phyloP scores from a whole-genome alignment of 2,888 invertebrate species.

The Bembecia ichneumoniformis region DNA sequence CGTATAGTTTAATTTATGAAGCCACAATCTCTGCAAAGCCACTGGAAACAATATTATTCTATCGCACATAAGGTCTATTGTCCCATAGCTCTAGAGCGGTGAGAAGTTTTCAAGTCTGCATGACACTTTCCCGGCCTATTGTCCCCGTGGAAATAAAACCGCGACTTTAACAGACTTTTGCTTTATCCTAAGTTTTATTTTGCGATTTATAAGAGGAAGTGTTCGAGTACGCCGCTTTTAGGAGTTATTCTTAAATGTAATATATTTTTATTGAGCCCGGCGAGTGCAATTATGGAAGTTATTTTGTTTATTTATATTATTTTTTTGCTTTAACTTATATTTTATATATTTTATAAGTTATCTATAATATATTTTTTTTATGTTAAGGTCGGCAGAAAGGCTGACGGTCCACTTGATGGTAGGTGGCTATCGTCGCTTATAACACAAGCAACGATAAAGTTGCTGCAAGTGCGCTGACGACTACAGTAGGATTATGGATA shows the following conservation, averaged over 20 bases:
- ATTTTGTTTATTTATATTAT: not conserved
- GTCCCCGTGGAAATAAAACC: constrained; percentile 51
- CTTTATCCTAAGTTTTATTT: constrained; percentile 35
- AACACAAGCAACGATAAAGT: too few species aligned
- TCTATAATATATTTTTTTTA: too few species aligned
- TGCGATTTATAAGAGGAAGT: constrained; percentile 29
- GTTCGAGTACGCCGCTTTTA: not conserved
- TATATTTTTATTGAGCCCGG: too few species aligned
- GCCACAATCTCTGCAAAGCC: constrained; percentile 25
- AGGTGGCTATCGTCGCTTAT: too few species aligned
- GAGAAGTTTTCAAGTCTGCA: constrained; percentile 24
- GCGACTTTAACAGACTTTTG: constrained; percentile 23
- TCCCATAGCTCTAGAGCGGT: constrained; percentile 14
- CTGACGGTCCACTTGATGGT: too few species aligned
- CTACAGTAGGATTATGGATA: too few species aligned
- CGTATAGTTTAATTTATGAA: constrained; percentile 58
- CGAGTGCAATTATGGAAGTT: too few species aligned
- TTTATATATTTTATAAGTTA: too few species aligned
- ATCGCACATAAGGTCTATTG: constrained; percentile 24
- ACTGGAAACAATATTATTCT: constrained; percentile 17
- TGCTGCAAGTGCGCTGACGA: too few species aligned
- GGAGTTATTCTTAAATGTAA: not conserved
- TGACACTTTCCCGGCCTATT: constrained; percentile 40
- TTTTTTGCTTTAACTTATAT: not conserved
- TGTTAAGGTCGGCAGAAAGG: too few species aligned